Percentiles rank a stretch among this genome's conserved stretches.
Evolutionary conservation across 2,888 invertebrate species (phyloP).

Genomic region (Elegia similella): DNA sequence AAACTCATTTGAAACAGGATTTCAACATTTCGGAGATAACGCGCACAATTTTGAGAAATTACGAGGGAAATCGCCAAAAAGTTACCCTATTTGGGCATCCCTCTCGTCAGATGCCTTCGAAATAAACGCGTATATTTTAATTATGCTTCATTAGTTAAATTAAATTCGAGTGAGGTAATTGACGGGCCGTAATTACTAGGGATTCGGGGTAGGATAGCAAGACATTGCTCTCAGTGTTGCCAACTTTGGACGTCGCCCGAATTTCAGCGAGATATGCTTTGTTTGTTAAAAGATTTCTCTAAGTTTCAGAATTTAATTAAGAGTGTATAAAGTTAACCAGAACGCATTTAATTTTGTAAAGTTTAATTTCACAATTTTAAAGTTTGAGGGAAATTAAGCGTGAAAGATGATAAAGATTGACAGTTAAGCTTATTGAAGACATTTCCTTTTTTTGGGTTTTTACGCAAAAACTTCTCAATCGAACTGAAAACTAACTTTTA

Average conservation of each 20-base stretch:
- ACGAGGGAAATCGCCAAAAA: conserved; percentile 31
- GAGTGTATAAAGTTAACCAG: conserved; percentile 43
- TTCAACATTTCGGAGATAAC: conserved; percentile 13
- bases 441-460: no score
- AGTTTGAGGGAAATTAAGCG: neutral
- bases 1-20: conserved; percentile 16
- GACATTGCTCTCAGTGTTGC: conserved; percentile 51
- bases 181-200: conserved; percentile 71
- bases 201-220: conserved; percentile 47
- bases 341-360: conserved; percentile 30
- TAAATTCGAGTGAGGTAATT: conserved; percentile 77
- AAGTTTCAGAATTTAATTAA: conserved; percentile 55
- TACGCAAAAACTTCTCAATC: no score
- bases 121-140: conserved; percentile 78
- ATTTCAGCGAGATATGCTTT: conserved; percentile 37
- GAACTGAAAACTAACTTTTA: no score
- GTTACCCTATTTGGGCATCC: conserved; percentile 39
- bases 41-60: conserved; percentile 15
- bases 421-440: neutral
- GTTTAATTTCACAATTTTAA: conserved; percentile 18
- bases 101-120: conserved; percentile 52
- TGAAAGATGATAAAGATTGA: neutral
- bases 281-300: conserved; percentile 52
- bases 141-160: conserved; percentile 80
- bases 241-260: conserved; percentile 42